phyloP scores from a whole-genome alignment of 2,888 invertebrate genomes.

The Amphimallon solstitiale region DNA sequence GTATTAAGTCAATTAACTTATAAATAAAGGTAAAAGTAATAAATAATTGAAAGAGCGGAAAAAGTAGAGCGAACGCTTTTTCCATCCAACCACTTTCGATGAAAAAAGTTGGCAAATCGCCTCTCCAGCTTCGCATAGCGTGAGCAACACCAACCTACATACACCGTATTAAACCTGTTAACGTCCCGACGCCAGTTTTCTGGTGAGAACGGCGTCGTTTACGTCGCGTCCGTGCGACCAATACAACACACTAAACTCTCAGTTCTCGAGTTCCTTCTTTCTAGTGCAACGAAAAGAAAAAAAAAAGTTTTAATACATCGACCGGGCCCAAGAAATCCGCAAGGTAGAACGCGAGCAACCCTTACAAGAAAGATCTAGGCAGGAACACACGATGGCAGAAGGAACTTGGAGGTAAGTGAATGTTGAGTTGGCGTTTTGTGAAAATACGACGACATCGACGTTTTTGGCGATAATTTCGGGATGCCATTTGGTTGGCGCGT shows the following conservation, averaged over 20 bases:
- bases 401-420: constrained; percentile 30
- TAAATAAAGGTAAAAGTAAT: constrained; percentile 31
- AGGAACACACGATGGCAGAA: constrained; percentile 17
- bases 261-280: constrained; percentile 23
- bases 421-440: neutral
- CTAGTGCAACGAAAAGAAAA: neutral
- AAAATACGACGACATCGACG: neutral
- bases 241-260: neutral
- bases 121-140: constrained; percentile 11
- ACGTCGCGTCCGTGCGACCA: constrained; percentile 42
- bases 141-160: constrained; percentile 14
- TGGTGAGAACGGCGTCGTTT: constrained; percentile 45
- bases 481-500: neutral
- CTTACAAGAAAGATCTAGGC: neutral
- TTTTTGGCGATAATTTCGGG: constrained; percentile 11
- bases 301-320: neutral
- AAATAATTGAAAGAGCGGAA: constrained; percentile 20
- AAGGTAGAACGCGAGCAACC: neutral
- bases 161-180: constrained; percentile 19
- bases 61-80: constrained; percentile 22
- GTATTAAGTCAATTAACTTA: too few relatives aligned
- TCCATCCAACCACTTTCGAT: constrained; percentile 1
- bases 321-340: too few relatives aligned
- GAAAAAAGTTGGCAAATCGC: constrained; percentile 36
- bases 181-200: constrained; percentile 46